phyloP scores from a whole-genome alignment of 2,113 vertebrate genomes.

The Ictidomys tridecemlineatus region DNA sequence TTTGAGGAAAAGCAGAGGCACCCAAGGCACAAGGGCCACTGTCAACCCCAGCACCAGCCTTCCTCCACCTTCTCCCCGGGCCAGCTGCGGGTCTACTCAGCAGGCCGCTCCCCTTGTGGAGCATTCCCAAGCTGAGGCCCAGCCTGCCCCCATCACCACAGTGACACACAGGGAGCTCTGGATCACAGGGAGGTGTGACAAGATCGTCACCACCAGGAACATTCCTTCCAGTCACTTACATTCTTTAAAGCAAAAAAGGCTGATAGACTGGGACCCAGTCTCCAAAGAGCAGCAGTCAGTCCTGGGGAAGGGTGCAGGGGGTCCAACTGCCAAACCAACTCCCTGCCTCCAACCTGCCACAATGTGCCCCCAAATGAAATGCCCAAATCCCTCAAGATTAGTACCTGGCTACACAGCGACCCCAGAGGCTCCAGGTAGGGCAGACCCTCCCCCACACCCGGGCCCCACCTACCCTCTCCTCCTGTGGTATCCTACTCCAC shows the following conservation, averaged over 20 bases:
- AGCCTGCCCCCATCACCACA: neutral
- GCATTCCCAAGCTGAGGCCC: neutral
- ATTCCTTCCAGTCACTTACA: neutral
- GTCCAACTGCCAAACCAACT: neutral
- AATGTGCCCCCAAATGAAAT: neutral
- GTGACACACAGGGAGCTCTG: slow-evolving; percentile 39
- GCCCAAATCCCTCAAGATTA: neutral
- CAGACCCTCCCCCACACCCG: neutral
- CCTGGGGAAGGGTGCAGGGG: neutral
- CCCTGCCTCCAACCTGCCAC: neutral
- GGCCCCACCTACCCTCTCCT: neutral
- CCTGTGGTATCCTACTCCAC: neutral
- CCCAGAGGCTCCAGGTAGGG: neutral
- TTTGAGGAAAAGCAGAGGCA: neutral
- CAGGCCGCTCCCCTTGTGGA: neutral
- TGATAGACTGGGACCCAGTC: neutral
- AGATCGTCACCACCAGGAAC: neutral
- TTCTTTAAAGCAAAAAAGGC: slow-evolving; percentile 11
- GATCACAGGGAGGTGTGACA: slow-evolving; percentile 22
- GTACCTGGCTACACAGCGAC: neutral
- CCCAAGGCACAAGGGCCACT: no score
- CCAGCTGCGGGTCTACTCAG: neutral
- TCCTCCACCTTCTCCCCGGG: neutral
- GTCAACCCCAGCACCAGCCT: neutral
- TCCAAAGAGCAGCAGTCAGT: neutral